phyloP scores from a whole-genome alignment of 2,797 vertebrate genomes.

The Pelochelys cantorii region DNA sequence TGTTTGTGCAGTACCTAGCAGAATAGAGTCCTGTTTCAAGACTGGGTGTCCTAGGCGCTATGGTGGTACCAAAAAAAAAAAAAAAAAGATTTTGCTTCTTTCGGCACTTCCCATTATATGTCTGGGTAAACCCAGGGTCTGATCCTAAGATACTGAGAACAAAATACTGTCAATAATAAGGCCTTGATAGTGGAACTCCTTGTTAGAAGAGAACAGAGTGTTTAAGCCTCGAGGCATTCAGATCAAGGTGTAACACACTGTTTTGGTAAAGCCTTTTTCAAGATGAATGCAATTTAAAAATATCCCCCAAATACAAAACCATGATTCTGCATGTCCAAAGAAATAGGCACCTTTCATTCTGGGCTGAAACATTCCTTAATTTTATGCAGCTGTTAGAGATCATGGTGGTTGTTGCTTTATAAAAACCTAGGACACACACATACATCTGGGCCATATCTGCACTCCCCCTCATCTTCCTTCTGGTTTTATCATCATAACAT shows the following conservation, averaged over 20 bases:
- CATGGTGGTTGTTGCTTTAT: rapidly evolving
- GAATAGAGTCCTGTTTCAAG: neutral
- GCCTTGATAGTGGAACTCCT: neutral
- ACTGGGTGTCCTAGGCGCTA: neutral
- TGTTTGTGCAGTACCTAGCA: neutral
- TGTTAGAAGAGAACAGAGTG: rapidly evolving
- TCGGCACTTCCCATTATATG: neutral
- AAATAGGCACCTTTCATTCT: rapidly evolving
- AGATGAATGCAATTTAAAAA: neutral
- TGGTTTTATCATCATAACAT: rapidly evolving
- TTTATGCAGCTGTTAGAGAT: neutral
- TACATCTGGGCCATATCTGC: rapidly evolving
- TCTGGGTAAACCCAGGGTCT: neutral
- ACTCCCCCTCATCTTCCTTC: rapidly evolving
- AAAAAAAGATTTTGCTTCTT: neutral
- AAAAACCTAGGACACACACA: neutral
- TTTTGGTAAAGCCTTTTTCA: rapidly evolving
- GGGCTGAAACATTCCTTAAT: neutral
- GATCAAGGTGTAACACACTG: neutral
- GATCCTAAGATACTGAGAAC: neutral
- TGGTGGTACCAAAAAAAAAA: neutral
- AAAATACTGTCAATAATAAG: neutral
- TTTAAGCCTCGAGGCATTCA: rapidly evolving
- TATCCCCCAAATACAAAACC: neutral
- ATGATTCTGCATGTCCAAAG: neutral